Evolutionary conservation across 1,140 invertebrate species (phyloP).

Genomic region (Polyergus mexicanus): DNA sequence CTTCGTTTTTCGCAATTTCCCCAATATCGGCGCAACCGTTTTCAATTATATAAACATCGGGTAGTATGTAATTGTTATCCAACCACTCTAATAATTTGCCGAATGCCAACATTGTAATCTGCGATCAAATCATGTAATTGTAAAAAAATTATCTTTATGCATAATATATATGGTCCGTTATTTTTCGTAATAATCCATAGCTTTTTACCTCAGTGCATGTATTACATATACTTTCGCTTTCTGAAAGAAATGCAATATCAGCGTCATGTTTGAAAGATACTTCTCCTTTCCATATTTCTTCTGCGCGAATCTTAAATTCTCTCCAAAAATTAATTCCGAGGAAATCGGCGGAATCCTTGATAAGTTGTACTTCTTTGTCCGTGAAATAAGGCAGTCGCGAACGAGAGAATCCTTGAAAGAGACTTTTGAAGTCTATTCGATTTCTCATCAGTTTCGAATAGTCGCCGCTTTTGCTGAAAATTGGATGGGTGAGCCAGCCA

Average conservation of each 20-base stretch:
- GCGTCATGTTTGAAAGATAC: slow-evolving; percentile 28
- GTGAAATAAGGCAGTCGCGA: slow-evolving; percentile 87
- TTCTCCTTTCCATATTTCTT: background rate
- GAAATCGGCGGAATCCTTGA: slow-evolving; percentile 85
- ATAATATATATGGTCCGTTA: background rate
- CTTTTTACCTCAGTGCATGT: background rate
- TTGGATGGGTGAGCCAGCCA: slow-evolving; percentile 86
- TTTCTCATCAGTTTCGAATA: slow-evolving; percentile 87
- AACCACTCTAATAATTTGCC: slow-evolving; percentile 85
- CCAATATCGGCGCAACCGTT: slow-evolving; percentile 88
- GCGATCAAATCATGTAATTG: slow-evolving; percentile 47
- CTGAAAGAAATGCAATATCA: background rate
- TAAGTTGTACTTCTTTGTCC: slow-evolving; percentile 81
- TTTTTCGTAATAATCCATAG: background rate
- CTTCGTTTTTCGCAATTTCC: slow-evolving; percentile 84
- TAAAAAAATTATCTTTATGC: slow-evolving; percentile 21
- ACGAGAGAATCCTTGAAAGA: slow-evolving; percentile 80
- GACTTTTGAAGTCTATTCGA: slow-evolving; percentile 83
- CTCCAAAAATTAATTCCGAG: slow-evolving; percentile 82
- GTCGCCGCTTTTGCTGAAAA: slow-evolving; percentile 81
- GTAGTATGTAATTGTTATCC: slow-evolving; percentile 83
- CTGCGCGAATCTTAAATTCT: slow-evolving; percentile 23
- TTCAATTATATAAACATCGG: slow-evolving; percentile 86
- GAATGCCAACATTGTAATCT: slow-evolving; percentile 83
- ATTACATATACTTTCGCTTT: background rate